Base-by-base conservation (phyloP, 2,113 vertebrate species). In the Mormoops blainvillei region DNA sequence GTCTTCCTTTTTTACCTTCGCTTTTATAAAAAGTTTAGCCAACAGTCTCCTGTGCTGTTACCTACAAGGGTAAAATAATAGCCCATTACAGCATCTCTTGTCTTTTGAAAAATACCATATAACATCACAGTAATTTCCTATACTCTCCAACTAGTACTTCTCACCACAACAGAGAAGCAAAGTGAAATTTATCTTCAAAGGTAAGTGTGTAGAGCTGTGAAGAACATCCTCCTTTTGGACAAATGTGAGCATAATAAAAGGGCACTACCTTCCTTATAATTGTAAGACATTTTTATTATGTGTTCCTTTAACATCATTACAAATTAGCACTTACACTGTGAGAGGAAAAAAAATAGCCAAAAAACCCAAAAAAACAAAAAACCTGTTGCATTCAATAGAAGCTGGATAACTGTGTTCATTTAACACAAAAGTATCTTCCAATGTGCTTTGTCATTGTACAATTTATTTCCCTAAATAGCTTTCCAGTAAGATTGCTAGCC, bases 11-110 rank as follows among this genome's bases (percentile, higher is more conserved):
- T 98, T 68, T 81, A 87, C 11, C 11, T 56, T 94, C n/a, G 15
- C 48, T 56, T 91, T 88, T 91, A 2, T 78, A 87, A 78, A 77
- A 80, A 94, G 61, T 31, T 81, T n/a, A 95, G 91, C 10, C 38
- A 82, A 93, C 14, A 18, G 82, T 90, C 97, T 68, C 26, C 76
- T 96, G 92, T 96, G 78, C 13, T 89, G 6, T 61, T 95, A 28
- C 56, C 84, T n/a, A 24, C 48, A 87, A 41, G 19, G 97, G 36
- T 68, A 43, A 92, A 83, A 96, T 65, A 96, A 94, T 84, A 74
- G 26, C 10, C 22, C 41, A 82, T 94, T 83, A 96, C 86, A 88
- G 4, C 15, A 65, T 63, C 18, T 67, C 71, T 78, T 78, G 9
- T 41, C 43, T 78, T 91, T 91, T 63, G 68, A 80, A 95, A 94